Conservation (phyloP, 2,113 vertebrate species). For the Bambusicola thoracicus region DNA sequence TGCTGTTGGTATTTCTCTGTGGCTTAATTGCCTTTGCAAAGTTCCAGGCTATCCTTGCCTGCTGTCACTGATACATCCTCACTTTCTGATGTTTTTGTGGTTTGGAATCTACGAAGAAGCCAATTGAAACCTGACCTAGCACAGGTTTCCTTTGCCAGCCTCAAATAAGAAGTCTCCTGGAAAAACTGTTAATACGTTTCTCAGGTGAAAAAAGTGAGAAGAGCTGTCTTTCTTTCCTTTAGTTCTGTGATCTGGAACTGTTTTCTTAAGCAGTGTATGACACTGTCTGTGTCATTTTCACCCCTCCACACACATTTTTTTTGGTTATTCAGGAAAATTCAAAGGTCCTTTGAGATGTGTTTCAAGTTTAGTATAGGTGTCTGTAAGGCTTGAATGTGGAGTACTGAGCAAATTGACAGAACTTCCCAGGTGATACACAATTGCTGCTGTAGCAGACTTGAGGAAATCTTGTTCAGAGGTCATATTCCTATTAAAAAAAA, state of each 20-base stretch:
- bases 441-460: not conserved
- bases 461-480: not conserved
- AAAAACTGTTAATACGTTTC: not conserved
- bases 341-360: not conserved
- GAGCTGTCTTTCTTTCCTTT: not conserved
- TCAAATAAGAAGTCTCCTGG: not conserved
- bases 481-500: not conserved
- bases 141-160: not conserved
- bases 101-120: not conserved
- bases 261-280: not conserved
- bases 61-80: not conserved
- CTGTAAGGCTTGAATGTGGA: not conserved
- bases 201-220: not conserved
- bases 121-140: not conserved
- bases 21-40: not conserved
- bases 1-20: not conserved
- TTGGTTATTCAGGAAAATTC: not conserved
- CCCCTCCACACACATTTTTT: not conserved
- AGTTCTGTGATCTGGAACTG: not conserved
- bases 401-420: not conserved
- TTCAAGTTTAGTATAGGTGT: not conserved
- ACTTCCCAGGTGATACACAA: not conserved
- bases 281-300: not conserved
- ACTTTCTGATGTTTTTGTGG: not conserved
- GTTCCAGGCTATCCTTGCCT: not conserved